Evolutionary conservation across 92 coral and sea anemone species (phyloP).

Genomic region (Isaurus tuberculatus): DNA sequence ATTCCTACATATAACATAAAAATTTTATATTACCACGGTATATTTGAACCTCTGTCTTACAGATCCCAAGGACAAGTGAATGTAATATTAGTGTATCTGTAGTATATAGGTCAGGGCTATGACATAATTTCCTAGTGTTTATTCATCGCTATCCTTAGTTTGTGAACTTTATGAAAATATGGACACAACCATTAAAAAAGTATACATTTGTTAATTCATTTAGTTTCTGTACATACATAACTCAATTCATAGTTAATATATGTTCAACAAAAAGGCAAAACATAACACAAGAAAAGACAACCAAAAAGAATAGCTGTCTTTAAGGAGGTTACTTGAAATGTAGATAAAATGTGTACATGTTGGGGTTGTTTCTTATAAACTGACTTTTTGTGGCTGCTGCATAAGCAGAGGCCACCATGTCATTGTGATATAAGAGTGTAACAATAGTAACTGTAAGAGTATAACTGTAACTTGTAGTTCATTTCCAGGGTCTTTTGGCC

Average conservation of each 20-base stretch:
- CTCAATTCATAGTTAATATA: neutral
- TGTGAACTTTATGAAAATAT: slow-evolving; percentile 5
- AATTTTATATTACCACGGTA: neutral
- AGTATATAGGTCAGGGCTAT: slow-evolving; percentile 8
- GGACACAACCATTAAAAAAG: neutral
- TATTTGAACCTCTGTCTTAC: neutral
- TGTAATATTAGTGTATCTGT: neutral
- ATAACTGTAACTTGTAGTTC: neutral
- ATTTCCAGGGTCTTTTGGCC: neutral
- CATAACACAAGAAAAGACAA: neutral
- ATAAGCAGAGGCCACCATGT: neutral
- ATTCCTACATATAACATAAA: neutral
- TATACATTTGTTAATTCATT: neutral
- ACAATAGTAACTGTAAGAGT: neutral
- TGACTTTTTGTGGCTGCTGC: neutral
- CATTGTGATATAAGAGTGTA: neutral
- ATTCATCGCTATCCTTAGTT: slow-evolving; percentile 4
- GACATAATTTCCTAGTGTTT: neutral
- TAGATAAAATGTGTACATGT: neutral
- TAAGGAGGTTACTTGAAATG: neutral
- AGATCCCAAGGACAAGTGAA: neutral
- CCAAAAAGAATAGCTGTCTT: neutral
- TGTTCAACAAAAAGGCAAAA: neutral
- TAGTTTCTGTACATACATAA: slow-evolving; percentile 9
- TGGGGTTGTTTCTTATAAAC: neutral